phyloP scores from a whole-genome alignment of 2,888 invertebrate genomes.

The Apotomis turbidana region DNA sequence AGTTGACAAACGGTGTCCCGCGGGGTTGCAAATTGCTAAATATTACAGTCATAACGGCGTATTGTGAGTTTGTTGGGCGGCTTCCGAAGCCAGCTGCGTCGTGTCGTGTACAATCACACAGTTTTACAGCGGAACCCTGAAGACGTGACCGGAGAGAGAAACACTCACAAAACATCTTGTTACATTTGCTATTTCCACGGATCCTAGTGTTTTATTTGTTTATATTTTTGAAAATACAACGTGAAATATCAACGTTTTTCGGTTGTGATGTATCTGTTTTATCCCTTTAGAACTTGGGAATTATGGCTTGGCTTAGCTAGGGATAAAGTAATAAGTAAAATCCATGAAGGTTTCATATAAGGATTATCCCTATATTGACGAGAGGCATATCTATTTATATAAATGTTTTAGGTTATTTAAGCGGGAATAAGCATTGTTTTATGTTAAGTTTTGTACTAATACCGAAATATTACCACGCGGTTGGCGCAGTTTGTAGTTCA shows the following conservation, averaged over 20 bases:
- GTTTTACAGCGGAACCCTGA: conserved; percentile 66
- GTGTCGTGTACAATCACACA: conserved; percentile 44
- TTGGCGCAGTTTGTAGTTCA: too few species aligned
- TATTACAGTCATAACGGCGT: conserved; percentile 47
- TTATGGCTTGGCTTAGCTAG: background rate
- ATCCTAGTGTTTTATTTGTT: conserved; percentile 45
- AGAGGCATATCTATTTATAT: too few species aligned
- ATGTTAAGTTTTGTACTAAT: background rate
- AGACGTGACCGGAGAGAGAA: conserved; percentile 67
- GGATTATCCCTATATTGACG: too few species aligned
- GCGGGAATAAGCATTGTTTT: too few species aligned
- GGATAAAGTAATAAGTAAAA: background rate
- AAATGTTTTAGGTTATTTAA: too few species aligned
- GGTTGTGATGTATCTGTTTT: background rate
- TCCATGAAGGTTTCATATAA: background rate
- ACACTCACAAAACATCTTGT: conserved; percentile 52
- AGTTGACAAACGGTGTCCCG: conserved; percentile 37
- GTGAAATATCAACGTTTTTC: background rate
- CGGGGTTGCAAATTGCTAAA: conserved; percentile 38
- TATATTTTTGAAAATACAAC: background rate
- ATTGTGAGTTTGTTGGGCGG: conserved; percentile 58
- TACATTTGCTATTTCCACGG: conserved; percentile 55
- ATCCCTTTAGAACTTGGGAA: background rate
- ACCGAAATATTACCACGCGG: too few species aligned
- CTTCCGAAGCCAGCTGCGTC: conserved; percentile 62